These are phyloP conservation scores for Biston betularia DNA, from an alignment of 2,888 invertebrate genomes.

Conservation along the genomic window DNA sequence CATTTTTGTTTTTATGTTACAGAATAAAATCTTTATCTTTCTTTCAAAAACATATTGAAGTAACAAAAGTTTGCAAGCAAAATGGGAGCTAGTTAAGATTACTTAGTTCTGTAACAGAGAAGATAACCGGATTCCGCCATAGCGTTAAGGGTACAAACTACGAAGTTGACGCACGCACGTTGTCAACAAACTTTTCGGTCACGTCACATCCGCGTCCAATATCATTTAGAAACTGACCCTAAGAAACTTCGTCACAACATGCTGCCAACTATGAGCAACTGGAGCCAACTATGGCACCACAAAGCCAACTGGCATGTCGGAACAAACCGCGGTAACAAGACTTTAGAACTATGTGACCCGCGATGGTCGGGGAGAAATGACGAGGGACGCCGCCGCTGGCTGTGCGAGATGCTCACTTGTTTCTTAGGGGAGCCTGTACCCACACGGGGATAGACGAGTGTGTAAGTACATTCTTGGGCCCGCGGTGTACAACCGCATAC, in stretches of 20 bases:
- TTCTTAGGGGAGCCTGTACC: background rate
- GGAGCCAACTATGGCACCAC: constrained; percentile 21
- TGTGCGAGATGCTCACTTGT: constrained; percentile 9
- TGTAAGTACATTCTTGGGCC: no score
- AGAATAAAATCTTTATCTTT: no score
- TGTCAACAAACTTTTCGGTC: constrained; percentile 27
- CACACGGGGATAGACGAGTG: no score
- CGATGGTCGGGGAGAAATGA: constrained; percentile 23
- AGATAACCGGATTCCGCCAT: constrained; percentile 3
- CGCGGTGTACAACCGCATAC: no score
- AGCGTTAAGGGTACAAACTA: background rate
- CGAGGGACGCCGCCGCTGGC: constrained; percentile 4
- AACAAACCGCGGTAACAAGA: constrained; percentile 30
- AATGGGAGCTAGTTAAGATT: background rate
- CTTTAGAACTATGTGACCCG: constrained; percentile 24
- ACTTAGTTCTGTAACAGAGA: background rate
- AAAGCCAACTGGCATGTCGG: constrained; percentile 19
- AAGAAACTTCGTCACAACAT: constrained; percentile 32
- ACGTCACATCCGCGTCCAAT: constrained; percentile 25
- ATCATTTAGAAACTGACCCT: constrained; percentile 18
- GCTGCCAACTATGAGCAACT: constrained; percentile 26
- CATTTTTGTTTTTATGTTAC: no score
- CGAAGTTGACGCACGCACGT: constrained; percentile 14
- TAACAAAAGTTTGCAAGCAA: background rate
- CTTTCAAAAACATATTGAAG: no score